Percentiles rank a stretch among this genome's conserved stretches.
Conservation (phyloP, 1,140 invertebrate species). For the Drosophila burlai region DNA sequence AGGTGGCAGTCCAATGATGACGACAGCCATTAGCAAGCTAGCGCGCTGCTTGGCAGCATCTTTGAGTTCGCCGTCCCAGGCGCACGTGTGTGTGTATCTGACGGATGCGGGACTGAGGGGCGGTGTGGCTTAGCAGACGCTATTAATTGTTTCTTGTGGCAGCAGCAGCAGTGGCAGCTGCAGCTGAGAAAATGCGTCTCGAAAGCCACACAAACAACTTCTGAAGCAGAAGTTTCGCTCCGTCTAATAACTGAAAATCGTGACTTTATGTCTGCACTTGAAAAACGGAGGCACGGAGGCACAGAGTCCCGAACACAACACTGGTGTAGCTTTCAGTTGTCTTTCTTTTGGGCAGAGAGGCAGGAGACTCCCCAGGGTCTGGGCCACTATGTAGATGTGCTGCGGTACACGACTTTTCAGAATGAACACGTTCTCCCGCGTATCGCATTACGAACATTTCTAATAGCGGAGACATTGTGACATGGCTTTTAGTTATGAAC, state of each 20-base stretch:
- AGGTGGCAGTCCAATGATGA: constrained; percentile 62
- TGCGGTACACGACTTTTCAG: constrained; percentile 65
- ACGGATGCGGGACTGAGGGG: neutral
- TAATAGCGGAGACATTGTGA: constrained; percentile 52
- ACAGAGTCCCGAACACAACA: constrained; percentile 59
- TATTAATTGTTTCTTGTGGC: constrained; percentile 79
- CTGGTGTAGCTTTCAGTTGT: constrained; percentile 45
- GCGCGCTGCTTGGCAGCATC: constrained; percentile 47
- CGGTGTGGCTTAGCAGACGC: constrained; percentile 59
- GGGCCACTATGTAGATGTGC: constrained; percentile 9
- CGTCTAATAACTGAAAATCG: constrained; percentile 82
- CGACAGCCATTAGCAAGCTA: constrained; percentile 63
- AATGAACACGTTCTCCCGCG: constrained; percentile 74
- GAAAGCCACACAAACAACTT: constrained; percentile 39
- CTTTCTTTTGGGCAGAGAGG: constrained; percentile 3
- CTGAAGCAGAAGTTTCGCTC: constrained; percentile 54
- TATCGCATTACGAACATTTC: constrained; percentile 75
- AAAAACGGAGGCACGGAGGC: constrained; percentile 44
- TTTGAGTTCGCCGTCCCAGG: constrained; percentile 57
- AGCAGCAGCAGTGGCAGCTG: constrained; percentile 54
- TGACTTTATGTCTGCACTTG: constrained; percentile 81
- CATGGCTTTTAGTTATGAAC: constrained; percentile 49
- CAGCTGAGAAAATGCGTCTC: constrained; percentile 60
- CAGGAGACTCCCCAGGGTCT: neutral
- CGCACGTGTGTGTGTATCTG: constrained; percentile 50